Base-by-base conservation (phyloP, 2,888 invertebrate species). In the Poecilobothrus nobilitatus region DNA sequence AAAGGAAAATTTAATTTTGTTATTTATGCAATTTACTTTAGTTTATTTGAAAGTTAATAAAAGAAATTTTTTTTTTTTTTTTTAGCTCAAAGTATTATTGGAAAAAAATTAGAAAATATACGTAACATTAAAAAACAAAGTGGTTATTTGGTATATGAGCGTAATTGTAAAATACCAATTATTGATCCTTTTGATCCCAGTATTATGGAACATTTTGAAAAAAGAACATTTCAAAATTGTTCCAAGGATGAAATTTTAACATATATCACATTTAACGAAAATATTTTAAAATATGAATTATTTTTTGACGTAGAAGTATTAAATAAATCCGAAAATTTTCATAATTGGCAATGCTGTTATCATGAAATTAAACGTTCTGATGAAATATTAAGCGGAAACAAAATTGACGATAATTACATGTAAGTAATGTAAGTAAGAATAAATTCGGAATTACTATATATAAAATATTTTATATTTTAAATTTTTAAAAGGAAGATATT, bases 161-260 rank as follows among this genome's bases (percentile, higher is more conserved):
- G 86, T 62, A 84, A 84, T 75, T 90, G 89, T 75, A 84, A 84
- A 75, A 88, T 89, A 76, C 83, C 86, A 20, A 85, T 87, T 71
- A 74, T 87, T 69, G 84, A 88, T 76, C 84, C 88, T 5, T 86
- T 86, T 72, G 85, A 86, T 70, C 74, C 76, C 8, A 84, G 85
- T 71, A 83, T 85, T 15, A 84, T 82, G 77, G 79, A 82, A 70
- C 84, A 84, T 71, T 84, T 86, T 70, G 83, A 83, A 64, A 83
- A 83, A 33, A 80, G 83, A 70, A 82, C 84, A 70, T 86, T 86
- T 72, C 84, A 84, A 70, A 73, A 83, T 0, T 89, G 88, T 75
- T 79, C 83, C 7, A 79, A 74, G 34, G 72, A 71, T 1, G 71
- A 76, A 6, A 80, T 82, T 0, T 73, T 82, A 44, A 82, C 81